Conservation (phyloP, 2,797 vertebrate genomes). For the Ambastaia sidthimunki region DNA sequence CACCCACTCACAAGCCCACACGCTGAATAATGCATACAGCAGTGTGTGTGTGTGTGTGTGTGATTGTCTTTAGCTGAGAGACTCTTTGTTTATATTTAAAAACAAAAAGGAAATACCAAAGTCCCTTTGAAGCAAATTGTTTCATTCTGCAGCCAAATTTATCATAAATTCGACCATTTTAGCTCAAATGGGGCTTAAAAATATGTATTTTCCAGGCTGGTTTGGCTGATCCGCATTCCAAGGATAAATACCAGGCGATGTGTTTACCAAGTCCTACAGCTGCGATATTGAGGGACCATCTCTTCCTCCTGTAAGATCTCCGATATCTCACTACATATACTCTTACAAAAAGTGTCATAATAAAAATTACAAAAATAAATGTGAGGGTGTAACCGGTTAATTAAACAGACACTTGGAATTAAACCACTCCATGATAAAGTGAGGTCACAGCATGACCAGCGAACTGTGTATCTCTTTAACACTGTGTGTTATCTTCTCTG, state of each 20-base stretch:
- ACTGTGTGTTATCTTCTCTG: neutral
- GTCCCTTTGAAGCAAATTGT: neutral
- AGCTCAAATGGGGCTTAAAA: neutral
- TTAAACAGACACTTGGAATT: conserved; percentile 29
- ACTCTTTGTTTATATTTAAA: neutral
- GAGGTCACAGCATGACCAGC: neutral
- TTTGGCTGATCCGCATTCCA: neutral
- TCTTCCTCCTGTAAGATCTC: neutral
- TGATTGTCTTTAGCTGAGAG: neutral
- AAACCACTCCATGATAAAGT: conserved; percentile 20
- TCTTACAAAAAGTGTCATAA: neutral
- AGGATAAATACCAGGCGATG: neutral
- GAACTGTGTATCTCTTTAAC: neutral
- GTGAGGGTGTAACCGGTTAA: conserved; percentile 36
- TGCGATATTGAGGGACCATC: neutral
- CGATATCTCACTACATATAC: neutral
- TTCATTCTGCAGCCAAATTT: neutral
- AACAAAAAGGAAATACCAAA: neutral
- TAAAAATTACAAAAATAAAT: conserved; percentile 18
- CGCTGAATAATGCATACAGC: conserved; percentile 34
- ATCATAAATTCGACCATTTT: neutral
- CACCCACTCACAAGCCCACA: conserved; percentile 35
- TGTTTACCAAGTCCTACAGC: neutral
- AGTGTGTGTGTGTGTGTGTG: neutral
- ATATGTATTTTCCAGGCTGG: neutral